Evolutionary conservation across 1,140 invertebrate species (phyloP).

Genomic region (Zaprionus tsacasi): DNA sequence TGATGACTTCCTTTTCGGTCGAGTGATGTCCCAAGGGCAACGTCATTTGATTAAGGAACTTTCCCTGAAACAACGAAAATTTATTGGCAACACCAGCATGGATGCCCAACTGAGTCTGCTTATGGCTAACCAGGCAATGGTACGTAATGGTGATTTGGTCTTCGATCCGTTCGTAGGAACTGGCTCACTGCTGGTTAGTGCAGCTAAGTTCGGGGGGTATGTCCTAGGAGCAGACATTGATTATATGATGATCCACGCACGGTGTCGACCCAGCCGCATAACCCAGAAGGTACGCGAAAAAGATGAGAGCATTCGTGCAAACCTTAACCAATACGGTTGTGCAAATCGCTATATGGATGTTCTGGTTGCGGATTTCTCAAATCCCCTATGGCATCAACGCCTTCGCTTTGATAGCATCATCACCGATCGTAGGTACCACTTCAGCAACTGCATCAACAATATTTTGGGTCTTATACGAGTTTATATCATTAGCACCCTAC

Average conservation of each 20-base stretch:
- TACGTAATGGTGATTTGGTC: slow-evolving; percentile 90
- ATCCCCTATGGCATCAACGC: slow-evolving; percentile 90
- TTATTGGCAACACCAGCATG: slow-evolving; percentile 99
- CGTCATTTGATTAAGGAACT: slow-evolving; percentile 91
- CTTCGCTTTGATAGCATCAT: slow-evolving; percentile 94
- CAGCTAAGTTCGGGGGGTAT: slow-evolving; percentile 95
- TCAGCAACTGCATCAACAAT: neutral
- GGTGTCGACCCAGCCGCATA: slow-evolving; percentile 91
- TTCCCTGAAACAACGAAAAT: slow-evolving; percentile 95
- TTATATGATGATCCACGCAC: slow-evolving; percentile 95
- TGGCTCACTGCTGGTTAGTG: slow-evolving; percentile 95
- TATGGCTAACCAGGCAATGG: slow-evolving; percentile 96
- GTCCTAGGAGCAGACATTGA: slow-evolving; percentile 97
- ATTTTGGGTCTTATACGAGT: neutral
- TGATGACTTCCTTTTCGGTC: slow-evolving; percentile 92
- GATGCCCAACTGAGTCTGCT: slow-evolving; percentile 95
- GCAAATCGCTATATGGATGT: slow-evolving; percentile 93
- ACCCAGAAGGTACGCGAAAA: slow-evolving; percentile 91
- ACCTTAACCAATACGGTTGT: slow-evolving; percentile 94
- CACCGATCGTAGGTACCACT: slow-evolving; percentile 93
- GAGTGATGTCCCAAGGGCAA: slow-evolving; percentile 92
- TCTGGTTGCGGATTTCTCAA: slow-evolving; percentile 94
- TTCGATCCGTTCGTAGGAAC: slow-evolving; percentile 98
- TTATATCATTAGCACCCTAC: slow-evolving; percentile 93
- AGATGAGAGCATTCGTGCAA: slow-evolving; percentile 93